Evolutionary conservation across 2,888 invertebrate species (phyloP).

Genomic region (Drosophila phalerata): DNA sequence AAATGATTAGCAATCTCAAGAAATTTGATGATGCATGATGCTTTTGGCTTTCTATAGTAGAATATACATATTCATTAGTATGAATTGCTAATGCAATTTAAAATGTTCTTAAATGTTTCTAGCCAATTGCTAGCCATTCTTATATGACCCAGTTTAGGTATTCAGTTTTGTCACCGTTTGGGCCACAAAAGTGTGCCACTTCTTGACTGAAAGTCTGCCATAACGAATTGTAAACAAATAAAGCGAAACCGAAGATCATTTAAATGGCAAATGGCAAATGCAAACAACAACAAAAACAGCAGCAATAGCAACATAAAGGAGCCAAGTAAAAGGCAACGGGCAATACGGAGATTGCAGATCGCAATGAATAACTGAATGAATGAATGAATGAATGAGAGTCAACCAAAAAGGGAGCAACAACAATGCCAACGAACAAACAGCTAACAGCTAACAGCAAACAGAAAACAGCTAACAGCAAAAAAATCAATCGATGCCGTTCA

Average conservation of each 20-base stretch:
- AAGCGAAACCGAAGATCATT: constrained; percentile 52
- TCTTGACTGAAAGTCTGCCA: constrained; percentile 62
- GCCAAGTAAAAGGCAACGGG: constrained; percentile 58
- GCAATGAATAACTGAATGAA: constrained; percentile 46
- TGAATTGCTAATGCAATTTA: constrained; percentile 47
- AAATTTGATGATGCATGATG: constrained; percentile 20
- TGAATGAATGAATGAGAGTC: constrained; percentile 61
- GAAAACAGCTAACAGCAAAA: constrained; percentile 53
- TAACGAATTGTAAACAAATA: constrained; percentile 74
- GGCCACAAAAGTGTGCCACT: constrained; percentile 38
- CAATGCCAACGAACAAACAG: constrained; percentile 53
- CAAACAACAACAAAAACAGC: constrained; percentile 7
- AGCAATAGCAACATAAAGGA: constrained; percentile 36
- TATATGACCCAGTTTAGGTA: constrained; percentile 47
- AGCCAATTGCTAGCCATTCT: constrained; percentile 27
- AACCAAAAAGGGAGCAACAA: constrained; percentile 66
- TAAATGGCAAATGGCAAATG: constrained; percentile 64
- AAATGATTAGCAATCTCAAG: constrained; percentile 4
- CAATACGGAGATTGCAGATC: constrained; percentile 57
- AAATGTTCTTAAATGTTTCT: constrained; percentile 41
- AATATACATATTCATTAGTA: constrained; percentile 17
- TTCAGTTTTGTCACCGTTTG: constrained; percentile 28
- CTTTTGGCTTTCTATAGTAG: constrained; percentile 41
- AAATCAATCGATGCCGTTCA: constrained; percentile 71
- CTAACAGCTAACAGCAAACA: constrained; percentile 19